These are phyloP conservation scores for Druceiella hillmani DNA, from an alignment of 2,888 invertebrate species.

Conservation along the genomic window DNA sequence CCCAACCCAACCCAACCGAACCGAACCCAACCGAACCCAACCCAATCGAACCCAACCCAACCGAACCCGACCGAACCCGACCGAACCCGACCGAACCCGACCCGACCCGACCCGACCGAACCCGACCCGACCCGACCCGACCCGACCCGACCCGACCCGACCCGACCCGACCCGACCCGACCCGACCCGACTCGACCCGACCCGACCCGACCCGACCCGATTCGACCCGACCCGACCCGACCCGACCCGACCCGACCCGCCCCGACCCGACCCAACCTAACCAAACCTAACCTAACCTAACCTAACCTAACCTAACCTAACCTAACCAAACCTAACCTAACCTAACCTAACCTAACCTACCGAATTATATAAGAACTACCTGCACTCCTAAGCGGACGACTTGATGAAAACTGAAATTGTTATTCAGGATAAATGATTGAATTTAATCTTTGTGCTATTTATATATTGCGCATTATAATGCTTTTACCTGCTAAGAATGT, in stretches of 20 bases:
- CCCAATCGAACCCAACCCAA: no score
- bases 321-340: constrained; percentile 8
- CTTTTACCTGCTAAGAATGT: no score
- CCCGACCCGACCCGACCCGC: no score
- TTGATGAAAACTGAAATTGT: no score
- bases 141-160: constrained; percentile 19
- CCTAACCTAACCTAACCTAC: constrained; percentile 9
- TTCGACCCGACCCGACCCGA: no score
- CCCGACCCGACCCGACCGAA: constrained; percentile 16
- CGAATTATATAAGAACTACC: constrained; percentile 5
- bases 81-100: constrained; percentile 18
- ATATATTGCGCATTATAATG: no score
- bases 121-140: constrained; percentile 18
- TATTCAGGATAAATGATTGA: no score
- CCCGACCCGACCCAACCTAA: no score
- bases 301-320: constrained; percentile 16
- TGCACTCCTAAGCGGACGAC: constrained; percentile 1
- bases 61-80: constrained; percentile 14
- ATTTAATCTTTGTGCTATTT: no score
- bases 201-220: no score
- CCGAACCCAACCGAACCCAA: constrained; percentile 6
- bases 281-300: constrained; percentile 18
- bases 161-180: constrained; percentile 15
- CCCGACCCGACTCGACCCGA: no score
- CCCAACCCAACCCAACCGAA: constrained; percentile 13